Evolutionary conservation across 2,888 invertebrate species (phyloP).

Genomic region (Drosophila ezoana): DNA sequence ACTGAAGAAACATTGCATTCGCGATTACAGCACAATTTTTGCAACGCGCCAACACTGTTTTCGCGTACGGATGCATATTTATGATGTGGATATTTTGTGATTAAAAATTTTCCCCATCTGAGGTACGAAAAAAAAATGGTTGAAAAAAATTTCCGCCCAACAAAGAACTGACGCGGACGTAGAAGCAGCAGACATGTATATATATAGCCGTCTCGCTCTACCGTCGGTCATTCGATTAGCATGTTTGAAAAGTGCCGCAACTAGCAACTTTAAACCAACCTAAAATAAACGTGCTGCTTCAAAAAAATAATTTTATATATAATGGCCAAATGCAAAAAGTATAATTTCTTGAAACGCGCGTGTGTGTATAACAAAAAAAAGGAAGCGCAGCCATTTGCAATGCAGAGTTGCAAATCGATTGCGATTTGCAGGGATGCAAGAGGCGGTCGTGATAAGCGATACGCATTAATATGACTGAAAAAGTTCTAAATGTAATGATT

Average conservation of each 20-base stretch:
- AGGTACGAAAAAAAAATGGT: constrained; percentile 84
- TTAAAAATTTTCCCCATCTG: constrained; percentile 86
- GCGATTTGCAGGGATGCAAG: constrained; percentile 20
- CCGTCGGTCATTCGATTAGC: constrained; percentile 41
- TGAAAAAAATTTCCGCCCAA: constrained; percentile 70
- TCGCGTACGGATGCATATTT: constrained; percentile 86
- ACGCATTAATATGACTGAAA: constrained; percentile 16
- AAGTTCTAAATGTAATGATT: constrained; percentile 43
- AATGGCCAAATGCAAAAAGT: constrained; percentile 28
- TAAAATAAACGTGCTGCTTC: constrained; percentile 34
- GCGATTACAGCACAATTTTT: constrained; percentile 51
- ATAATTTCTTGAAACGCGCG: constrained; percentile 11
- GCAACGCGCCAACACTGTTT: constrained; percentile 76
- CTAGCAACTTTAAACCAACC: constrained; percentile 18
- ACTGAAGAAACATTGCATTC: constrained; percentile 31
- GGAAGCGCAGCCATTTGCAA: constrained; percentile 41
- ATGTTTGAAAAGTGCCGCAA: constrained; percentile 45
- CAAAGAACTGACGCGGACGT: constrained; percentile 82
- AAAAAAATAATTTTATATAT: constrained; percentile 7
- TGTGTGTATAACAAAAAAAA: constrained; percentile 34
- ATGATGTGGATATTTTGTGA: constrained; percentile 86
- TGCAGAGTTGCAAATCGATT: constrained; percentile 52
- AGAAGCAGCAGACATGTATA: constrained; percentile 84
- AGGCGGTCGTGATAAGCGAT: constrained; percentile 40
- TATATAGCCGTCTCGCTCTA: constrained; percentile 81